Evolutionary conservation across 2,113 vertebrate genomes (phyloP).

Genomic region (Gyps fulvus): DNA sequence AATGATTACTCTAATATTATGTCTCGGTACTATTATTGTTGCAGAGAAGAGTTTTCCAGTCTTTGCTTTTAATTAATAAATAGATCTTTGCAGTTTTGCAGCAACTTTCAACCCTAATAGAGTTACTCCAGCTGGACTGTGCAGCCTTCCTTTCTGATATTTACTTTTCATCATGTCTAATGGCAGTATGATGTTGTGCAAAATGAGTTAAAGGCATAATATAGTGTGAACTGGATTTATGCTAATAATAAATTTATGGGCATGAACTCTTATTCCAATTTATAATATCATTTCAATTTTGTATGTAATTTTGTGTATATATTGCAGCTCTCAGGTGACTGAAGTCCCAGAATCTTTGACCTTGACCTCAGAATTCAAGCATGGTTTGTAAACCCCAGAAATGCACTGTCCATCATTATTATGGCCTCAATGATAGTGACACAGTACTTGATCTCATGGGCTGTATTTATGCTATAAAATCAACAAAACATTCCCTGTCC

Average conservation of each 20-base stretch:
- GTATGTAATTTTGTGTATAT: not conserved
- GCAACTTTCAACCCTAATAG: not conserved
- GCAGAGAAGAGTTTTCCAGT: not conserved
- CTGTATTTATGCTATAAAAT: not conserved
- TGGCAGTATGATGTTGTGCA: not conserved
- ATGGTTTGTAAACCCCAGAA: not conserved
- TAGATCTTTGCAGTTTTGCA: not conserved
- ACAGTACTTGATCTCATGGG: not conserved
- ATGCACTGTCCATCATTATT: not conserved
- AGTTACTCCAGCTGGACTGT: not conserved
- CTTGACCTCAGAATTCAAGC: not conserved
- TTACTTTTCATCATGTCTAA: not conserved
- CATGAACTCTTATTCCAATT: not conserved
- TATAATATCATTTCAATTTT: not conserved
- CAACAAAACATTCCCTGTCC: not conserved
- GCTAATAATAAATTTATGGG: not conserved
- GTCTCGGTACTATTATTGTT: not conserved
- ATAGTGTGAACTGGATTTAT: not conserved
- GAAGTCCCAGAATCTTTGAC: not conserved
- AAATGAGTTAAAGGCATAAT: not conserved
- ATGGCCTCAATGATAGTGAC: not conserved
- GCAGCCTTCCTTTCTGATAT: not conserved
- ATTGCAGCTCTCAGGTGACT: not conserved
- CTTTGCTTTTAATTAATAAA: slow-evolving; percentile 23
- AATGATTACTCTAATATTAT: not conserved